A percentile compares a stretch with the other conserved stretches of the same genome.
Conservation (phyloP, 2,113 vertebrate species). For the Microtus richardsoni region DNA sequence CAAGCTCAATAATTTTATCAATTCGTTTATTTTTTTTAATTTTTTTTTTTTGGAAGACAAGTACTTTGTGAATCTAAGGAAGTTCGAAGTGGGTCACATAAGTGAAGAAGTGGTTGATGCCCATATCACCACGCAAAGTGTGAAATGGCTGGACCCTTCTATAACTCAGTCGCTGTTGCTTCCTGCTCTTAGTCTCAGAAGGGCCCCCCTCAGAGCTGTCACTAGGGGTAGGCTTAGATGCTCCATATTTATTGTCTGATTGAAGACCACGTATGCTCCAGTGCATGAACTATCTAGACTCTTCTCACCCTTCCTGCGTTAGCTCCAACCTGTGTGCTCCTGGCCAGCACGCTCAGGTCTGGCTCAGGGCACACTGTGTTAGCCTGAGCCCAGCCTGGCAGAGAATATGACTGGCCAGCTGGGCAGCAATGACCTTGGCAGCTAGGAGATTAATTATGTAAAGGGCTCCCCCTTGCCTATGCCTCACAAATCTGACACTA, state of each 20-base stretch:
- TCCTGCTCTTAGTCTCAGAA: rapidly evolving
- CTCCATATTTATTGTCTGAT: constrained; percentile 45
- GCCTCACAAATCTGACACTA: background rate
- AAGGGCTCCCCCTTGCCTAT: constrained; percentile 3
- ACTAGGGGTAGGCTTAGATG: background rate
- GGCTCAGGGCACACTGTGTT: background rate
- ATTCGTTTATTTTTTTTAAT: constrained; percentile 5
- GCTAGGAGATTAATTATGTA: constrained; percentile 1
- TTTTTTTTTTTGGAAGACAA: background rate
- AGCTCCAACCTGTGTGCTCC: background rate
- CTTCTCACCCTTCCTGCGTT: background rate
- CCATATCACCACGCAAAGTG: background rate
- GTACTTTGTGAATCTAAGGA: background rate
- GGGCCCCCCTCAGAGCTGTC: background rate
- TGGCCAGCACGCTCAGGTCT: background rate
- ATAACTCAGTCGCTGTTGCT: background rate
- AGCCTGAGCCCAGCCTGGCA: background rate
- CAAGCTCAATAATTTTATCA: background rate
- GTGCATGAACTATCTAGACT: background rate
- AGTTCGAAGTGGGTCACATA: background rate
- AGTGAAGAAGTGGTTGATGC: background rate
- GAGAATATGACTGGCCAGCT: background rate
- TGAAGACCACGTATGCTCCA: background rate
- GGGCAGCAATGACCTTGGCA: background rate
- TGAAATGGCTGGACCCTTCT: background rate